Evolutionary conservation across 2,113 vertebrate species (phyloP).

Genomic region (Lamprologus ornatipinnis): DNA sequence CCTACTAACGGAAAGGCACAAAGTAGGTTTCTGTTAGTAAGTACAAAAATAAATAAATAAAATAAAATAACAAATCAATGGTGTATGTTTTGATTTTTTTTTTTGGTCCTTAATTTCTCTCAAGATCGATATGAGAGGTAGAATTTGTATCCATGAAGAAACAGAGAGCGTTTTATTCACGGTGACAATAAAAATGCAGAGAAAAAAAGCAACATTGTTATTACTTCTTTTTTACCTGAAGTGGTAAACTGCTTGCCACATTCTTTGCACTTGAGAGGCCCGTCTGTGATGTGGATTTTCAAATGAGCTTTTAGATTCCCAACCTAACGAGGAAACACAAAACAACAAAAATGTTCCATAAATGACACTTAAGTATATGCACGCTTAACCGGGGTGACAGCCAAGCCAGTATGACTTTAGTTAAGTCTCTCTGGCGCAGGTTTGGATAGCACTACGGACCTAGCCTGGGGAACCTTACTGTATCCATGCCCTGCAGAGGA

Average conservation of each 20-base stretch:
- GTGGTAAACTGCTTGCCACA: conserved; percentile 99
- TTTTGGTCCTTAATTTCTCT: not conserved
- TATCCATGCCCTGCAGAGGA: not conserved
- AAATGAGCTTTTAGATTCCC: conserved; percentile 95
- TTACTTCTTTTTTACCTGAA: conserved; percentile 75
- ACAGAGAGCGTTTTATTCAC: not conserved
- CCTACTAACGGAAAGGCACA: rapidly evolving
- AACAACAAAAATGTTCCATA: not conserved
- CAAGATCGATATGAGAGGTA: not conserved
- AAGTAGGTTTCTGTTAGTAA: not conserved
- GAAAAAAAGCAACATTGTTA: not conserved
- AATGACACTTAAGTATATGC: not conserved
- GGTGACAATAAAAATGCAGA: not conserved
- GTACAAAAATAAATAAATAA: not conserved
- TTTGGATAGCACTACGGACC: not conserved
- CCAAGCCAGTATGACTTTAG: not conserved
- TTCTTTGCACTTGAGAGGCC: conserved; percentile 93
- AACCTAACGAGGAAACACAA: conserved; percentile 61
- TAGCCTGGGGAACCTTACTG: not conserved
- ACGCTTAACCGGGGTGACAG: rapidly evolving
- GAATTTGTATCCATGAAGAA: not conserved
- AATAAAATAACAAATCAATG: not conserved
- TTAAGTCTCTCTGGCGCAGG: not conserved
- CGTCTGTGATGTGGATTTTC: conserved; percentile 91
- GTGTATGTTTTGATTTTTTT: not conserved